Evolutionary conservation across 2,888 invertebrate species (phyloP).

Genomic region (Malthinus seriepunctatus): DNA sequence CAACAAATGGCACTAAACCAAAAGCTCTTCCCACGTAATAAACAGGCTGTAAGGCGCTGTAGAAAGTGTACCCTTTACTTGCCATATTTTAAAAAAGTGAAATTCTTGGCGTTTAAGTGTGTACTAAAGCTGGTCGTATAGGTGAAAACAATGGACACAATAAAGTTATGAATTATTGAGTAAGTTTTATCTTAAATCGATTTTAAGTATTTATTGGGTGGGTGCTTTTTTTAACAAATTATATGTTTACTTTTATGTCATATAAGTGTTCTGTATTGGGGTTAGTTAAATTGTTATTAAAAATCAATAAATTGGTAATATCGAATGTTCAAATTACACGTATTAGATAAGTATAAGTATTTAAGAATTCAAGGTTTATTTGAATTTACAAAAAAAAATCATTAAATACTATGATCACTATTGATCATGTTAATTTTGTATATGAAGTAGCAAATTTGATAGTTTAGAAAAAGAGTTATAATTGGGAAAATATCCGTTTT

Average conservation of each 20-base stretch:
- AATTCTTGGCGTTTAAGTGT: not conserved
- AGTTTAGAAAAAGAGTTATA: too few species aligned
- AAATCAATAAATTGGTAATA: too few species aligned
- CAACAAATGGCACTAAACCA: constrained; percentile 6
- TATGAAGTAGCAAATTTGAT: too few species aligned
- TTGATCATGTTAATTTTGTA: too few species aligned
- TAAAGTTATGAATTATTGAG: not conserved
- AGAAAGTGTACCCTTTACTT: not conserved
- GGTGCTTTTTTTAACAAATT: not conserved
- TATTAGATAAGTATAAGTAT: too few species aligned
- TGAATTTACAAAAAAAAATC: too few species aligned
- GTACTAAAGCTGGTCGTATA: not conserved
- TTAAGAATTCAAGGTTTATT: too few species aligned
- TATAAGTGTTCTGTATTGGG: too few species aligned
- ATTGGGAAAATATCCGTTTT: too few species aligned
- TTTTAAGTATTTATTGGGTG: not conserved
- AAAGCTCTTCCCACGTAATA: not conserved
- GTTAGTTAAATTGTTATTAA: too few species aligned
- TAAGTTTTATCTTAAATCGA: not conserved
- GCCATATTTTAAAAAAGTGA: not conserved
- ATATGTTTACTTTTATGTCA: not conserved
- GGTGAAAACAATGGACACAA: not conserved
- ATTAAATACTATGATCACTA: too few species aligned
- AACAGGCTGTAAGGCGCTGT: not conserved
- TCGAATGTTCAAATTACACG: too few species aligned